A percentile compares a stretch with the other conserved stretches of the same genome.
Conservation (phyloP, 2,888 invertebrate species). For the Rapana venosa region DNA sequence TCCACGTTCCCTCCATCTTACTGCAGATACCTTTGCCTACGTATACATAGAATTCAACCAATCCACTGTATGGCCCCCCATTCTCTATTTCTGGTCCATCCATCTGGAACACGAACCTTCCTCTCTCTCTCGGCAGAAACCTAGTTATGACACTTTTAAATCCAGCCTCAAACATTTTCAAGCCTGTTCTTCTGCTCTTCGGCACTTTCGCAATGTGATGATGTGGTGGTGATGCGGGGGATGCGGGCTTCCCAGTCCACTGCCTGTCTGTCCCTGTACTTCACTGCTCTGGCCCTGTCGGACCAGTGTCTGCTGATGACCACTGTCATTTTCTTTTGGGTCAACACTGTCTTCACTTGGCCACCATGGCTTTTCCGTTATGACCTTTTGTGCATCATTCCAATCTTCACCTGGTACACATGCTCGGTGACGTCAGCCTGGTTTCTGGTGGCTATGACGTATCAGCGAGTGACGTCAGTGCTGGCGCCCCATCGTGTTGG, state of each 20-base stretch:
- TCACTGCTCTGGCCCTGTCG: constrained; percentile 19
- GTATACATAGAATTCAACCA: too few relatives aligned
- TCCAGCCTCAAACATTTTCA: too few relatives aligned
- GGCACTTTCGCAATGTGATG: constrained; percentile 14
- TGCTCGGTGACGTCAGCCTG: background rate
- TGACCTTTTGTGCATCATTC: background rate
- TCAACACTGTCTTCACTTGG: background rate
- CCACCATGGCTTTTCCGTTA: background rate
- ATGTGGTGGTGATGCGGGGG: constrained; percentile 10
- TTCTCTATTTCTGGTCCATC: too few relatives aligned
- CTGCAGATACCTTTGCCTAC: too few relatives aligned
- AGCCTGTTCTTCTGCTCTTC: background rate
- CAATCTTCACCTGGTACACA: background rate
- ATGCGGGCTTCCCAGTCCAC: background rate
- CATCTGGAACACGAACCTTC: too few relatives aligned
- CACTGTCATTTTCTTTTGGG: background rate
- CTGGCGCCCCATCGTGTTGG: background rate
- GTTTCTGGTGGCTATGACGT: constrained; percentile 9
- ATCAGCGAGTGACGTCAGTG: constrained; percentile 26
- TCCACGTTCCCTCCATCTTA: too few relatives aligned
- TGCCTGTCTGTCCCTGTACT: background rate
- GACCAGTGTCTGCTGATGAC: background rate
- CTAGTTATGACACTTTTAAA: too few relatives aligned
- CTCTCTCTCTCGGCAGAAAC: too few relatives aligned
- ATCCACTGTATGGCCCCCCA: too few relatives aligned